These are phyloP conservation scores for Actias luna DNA, from an alignment of 2,888 invertebrate species.

Conservation along the genomic window DNA sequence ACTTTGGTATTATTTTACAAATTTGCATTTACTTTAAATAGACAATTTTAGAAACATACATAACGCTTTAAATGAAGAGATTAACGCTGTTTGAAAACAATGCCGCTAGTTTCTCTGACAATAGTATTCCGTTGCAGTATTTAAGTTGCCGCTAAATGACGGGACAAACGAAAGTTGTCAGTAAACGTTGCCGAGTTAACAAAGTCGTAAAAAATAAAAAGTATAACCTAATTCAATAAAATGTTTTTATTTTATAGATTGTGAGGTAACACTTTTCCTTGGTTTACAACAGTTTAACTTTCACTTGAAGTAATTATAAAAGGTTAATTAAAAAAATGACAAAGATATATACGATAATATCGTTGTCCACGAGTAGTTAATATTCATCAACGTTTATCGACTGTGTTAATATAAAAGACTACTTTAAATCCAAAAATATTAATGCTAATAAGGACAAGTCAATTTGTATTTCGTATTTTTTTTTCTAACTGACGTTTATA, in stretches of 20 bases:
- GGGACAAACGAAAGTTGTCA: constrained; percentile 4
- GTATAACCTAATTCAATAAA: neutral
- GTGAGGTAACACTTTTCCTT: neutral
- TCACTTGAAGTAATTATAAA: neutral
- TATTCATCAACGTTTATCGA: no score
- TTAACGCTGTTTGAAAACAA: neutral
- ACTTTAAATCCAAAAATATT: no score
- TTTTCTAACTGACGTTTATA: no score
- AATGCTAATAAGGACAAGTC: no score
- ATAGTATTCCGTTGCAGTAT: neutral
- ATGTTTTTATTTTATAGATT: neutral
- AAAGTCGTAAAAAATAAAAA: neutral
- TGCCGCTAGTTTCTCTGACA: neutral
- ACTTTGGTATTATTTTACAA: neutral
- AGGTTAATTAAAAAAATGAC: neutral
- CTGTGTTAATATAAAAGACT: no score
- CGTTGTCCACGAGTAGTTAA: no score
- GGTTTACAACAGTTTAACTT: neutral
- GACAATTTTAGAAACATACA: neutral
- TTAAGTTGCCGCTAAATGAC: neutral
- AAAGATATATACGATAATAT: neutral
- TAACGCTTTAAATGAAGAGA: neutral
- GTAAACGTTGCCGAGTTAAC: neutral
- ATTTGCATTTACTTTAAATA: neutral
- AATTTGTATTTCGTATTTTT: no score